phyloP scores from a whole-genome alignment of 2,888 invertebrate genomes.

The Euzetes globulus region DNA sequence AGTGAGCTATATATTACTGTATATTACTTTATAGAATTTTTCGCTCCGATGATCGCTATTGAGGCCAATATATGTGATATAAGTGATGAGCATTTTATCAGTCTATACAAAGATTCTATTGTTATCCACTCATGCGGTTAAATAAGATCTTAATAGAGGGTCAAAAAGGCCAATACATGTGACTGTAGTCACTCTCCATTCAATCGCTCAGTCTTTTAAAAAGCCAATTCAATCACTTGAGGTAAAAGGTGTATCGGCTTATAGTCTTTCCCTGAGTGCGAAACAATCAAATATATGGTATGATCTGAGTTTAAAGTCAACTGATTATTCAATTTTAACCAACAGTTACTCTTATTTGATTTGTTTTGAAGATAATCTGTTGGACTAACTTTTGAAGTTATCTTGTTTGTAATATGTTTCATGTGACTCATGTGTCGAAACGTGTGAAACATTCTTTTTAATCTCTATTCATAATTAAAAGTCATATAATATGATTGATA shows the following conservation, averaged over 20 bases:
- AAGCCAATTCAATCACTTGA: background rate
- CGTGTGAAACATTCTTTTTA: no score
- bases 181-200: background rate
- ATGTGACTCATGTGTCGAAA: no score
- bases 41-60: constrained; percentile 10
- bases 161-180: constrained; percentile 26
- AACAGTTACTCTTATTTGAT: no score
- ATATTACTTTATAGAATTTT: constrained; percentile 23
- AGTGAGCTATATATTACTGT: constrained; percentile 1
- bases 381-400: no score
- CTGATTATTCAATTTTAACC: no score
- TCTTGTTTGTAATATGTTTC: no score
- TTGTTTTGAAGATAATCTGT: no score
- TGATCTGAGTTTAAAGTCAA: no score
- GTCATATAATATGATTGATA: no score
- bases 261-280: background rate
- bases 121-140: constrained; percentile 22
- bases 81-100: constrained; percentile 23
- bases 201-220: background rate
- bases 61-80: constrained; percentile 11
- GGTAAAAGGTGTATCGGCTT: background rate
- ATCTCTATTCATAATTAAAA: no score
- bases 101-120: constrained; percentile 23
- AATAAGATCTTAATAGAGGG: constrained; percentile 25
- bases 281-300: background rate